Conservation (phyloP, 2,113 vertebrate genomes). For the Notothenia rossii region DNA sequence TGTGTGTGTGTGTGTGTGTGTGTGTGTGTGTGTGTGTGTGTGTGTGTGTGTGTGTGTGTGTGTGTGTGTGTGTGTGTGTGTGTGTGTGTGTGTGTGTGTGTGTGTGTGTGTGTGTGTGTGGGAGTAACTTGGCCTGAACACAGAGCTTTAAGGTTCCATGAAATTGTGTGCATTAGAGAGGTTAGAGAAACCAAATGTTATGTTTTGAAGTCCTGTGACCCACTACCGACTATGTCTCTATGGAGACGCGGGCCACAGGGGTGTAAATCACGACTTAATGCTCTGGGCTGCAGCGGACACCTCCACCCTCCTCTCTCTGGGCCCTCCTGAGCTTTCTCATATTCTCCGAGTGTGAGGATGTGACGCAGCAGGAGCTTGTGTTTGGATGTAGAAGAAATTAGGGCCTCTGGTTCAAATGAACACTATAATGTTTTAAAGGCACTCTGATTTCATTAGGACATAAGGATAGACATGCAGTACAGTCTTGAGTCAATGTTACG, state of each 20-base stretch:
- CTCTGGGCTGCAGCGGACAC: constrained; percentile 81
- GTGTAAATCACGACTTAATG: constrained; percentile 85
- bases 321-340: constrained; percentile 52
- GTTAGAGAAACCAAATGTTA: constrained; percentile 85
- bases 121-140: constrained; percentile 55
- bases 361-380: constrained; percentile 44
- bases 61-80: constrained; percentile 16
- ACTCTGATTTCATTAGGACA: constrained; percentile 30
- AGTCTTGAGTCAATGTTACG: background rate
- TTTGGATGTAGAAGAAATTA: constrained; percentile 52
- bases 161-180: constrained; percentile 76
- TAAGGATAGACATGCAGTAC: constrained; percentile 14
- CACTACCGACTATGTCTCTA: constrained; percentile 70
- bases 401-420: constrained; percentile 23
- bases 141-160: constrained; percentile 76
- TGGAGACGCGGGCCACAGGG: constrained; percentile 76
- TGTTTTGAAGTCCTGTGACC: constrained; percentile 83
- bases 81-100: constrained; percentile 27
- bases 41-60: constrained; percentile 12
- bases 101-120: constrained; percentile 25
- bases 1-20: constrained; percentile 24
- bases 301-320: constrained; percentile 57
- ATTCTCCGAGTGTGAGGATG: constrained; percentile 55
- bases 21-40: constrained; percentile 24
- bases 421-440: constrained; percentile 33